A percentile compares a stretch with the other conserved stretches of the same genome.
Conservation (phyloP, 2,113 vertebrate genomes). For the Alethe castanea region DNA sequence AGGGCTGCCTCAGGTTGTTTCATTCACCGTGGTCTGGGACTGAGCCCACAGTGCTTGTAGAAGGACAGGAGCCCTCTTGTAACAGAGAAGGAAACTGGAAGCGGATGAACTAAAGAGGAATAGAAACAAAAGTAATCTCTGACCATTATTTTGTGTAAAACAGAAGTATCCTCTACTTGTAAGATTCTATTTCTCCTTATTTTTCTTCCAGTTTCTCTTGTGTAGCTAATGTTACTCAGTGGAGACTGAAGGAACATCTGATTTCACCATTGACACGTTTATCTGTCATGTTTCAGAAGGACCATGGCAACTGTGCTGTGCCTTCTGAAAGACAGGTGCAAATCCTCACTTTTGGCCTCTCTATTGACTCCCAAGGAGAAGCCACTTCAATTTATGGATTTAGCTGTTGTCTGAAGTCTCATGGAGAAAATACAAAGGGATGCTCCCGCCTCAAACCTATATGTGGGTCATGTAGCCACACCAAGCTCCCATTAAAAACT, state of each 20-base stretch:
- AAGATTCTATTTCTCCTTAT: neutral
- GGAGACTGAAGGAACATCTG: neutral
- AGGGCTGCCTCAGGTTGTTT: neutral
- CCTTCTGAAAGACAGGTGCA: neutral
- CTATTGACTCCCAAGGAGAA: neutral
- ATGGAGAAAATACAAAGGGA: neutral
- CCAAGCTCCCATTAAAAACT: neutral
- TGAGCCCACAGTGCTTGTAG: neutral
- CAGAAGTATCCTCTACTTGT: neutral
- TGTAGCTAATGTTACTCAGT: neutral
- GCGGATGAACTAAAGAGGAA: neutral
- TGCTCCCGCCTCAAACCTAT: neutral
- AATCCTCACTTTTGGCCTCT: neutral
- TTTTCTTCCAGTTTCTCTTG: constrained; percentile 14
- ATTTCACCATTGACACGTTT: neutral
- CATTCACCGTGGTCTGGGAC: accelerated
- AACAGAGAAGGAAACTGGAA: neutral
- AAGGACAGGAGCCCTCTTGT: neutral
- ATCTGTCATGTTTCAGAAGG: neutral
- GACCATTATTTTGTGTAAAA: neutral
- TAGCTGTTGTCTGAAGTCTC: neutral
- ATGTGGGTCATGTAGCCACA: neutral
- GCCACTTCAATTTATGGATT: neutral
- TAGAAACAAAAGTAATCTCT: neutral
- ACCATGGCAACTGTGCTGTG: neutral